phyloP scores from a whole-genome alignment of 1,140 invertebrate genomes.

The Halyomorpha halys region DNA sequence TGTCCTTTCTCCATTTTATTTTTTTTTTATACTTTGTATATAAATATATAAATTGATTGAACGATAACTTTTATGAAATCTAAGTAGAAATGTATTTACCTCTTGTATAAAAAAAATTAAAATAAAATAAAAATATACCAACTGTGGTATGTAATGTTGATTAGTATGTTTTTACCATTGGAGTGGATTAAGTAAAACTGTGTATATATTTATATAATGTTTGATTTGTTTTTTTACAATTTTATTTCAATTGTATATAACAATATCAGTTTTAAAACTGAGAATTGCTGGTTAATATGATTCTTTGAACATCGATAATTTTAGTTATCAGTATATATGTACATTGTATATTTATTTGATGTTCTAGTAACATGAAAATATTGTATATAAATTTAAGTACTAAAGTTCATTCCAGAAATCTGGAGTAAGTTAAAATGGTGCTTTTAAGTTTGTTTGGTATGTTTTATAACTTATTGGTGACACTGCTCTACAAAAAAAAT shows the following conservation, averaged over 20 bases:
- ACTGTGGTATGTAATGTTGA: neutral
- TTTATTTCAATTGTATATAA: slow-evolving; percentile 9
- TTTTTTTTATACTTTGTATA: slow-evolving; percentile 18
- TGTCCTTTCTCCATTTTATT: slow-evolving; percentile 15
- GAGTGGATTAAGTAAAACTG: slow-evolving; percentile 6
- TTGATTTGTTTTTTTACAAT: slow-evolving; percentile 4
- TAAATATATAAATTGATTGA: slow-evolving; percentile 9
- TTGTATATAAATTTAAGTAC: slow-evolving; percentile 17
- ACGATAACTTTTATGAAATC: slow-evolving; percentile 14
- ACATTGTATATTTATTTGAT: slow-evolving; percentile 9
- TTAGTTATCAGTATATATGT: slow-evolving; percentile 3
- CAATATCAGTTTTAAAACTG: slow-evolving; percentile 2
- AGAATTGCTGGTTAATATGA: too few species aligned
- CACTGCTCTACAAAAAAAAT: too few species aligned
- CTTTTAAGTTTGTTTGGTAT: neutral
- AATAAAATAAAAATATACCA: neutral
- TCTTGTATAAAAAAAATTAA: slow-evolving; percentile 11
- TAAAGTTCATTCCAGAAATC: slow-evolving; percentile 7
- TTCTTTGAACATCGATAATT: neutral
- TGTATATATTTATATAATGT: slow-evolving; percentile 17
- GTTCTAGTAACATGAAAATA: slow-evolving; percentile 6
- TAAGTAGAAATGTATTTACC: slow-evolving; percentile 16
- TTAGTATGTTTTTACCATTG: slow-evolving; percentile 6
- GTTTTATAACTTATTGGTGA: too few species aligned
- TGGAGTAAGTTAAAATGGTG: slow-evolving; percentile 13